Evolutionary conservation across 30 jellyfish, hydroid and myxozoan species (phyloP).

Genomic region (Cassiopea andromeda): DNA sequence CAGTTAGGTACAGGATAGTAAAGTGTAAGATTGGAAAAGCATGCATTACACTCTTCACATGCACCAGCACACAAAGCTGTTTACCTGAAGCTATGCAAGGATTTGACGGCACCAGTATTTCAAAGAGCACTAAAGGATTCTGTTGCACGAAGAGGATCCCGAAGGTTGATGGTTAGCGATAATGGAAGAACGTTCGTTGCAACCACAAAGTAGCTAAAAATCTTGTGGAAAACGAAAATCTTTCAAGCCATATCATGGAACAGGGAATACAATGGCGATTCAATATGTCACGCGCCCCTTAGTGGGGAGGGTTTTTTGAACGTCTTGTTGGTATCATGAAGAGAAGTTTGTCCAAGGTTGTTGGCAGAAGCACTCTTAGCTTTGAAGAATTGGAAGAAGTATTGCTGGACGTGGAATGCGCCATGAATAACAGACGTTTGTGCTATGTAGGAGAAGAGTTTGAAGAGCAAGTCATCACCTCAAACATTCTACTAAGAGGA

Average conservation of each 20-base stretch:
- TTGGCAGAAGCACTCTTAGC: slow-evolving; percentile 13
- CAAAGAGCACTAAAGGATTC: slow-evolving; percentile 39
- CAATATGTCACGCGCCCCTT: slow-evolving; percentile 58
- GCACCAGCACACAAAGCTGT: slow-evolving; percentile 35
- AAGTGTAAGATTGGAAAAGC: slow-evolving; percentile 13
- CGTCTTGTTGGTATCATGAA: slow-evolving; percentile 51
- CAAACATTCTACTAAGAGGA: slow-evolving; percentile 56
- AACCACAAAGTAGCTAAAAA: slow-evolving; percentile 38
- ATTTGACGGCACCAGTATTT: slow-evolving; percentile 50
- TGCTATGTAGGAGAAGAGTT: slow-evolving; percentile 67
- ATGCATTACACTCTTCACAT: slow-evolving; percentile 39
- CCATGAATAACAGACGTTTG: slow-evolving; percentile 57
- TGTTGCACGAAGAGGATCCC: slow-evolving; percentile 54
- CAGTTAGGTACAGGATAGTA: slow-evolving; percentile 9
- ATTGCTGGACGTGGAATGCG: slow-evolving; percentile 29
- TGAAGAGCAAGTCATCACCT: slow-evolving; percentile 55
- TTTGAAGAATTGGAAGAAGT: slow-evolving; percentile 47
- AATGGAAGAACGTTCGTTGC: slow-evolving; percentile 30
- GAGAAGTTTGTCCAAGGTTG: slow-evolving; percentile 12
- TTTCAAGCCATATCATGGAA: slow-evolving; percentile 20
- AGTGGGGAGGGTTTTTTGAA: slow-evolving; percentile 74
- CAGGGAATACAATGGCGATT: slow-evolving; percentile 23
- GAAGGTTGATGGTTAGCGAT: slow-evolving; percentile 48
- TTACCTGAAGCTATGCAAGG: slow-evolving; percentile 45
- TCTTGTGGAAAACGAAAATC: slow-evolving; percentile 26